A percentile compares a stretch with the other conserved stretches of the same genome.
phyloP scores from a whole-genome alignment of 1,140 invertebrate species.

The Uloborus diversus region DNA sequence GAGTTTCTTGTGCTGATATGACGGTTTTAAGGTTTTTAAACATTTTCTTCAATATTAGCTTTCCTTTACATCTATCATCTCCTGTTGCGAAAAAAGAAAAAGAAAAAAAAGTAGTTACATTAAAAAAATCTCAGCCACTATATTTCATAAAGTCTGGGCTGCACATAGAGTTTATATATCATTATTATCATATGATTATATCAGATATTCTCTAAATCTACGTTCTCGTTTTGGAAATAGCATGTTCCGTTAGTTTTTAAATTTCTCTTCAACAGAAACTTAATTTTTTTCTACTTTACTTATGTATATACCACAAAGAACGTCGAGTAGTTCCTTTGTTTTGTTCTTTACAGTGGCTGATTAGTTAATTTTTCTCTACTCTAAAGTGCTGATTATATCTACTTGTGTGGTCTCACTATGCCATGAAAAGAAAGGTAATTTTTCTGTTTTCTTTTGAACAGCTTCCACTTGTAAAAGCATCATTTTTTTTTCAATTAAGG shows the following conservation, averaged over 20 bases:
- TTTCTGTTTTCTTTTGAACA: slow-evolving; percentile 40
- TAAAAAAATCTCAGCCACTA: slow-evolving; percentile 40
- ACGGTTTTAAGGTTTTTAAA: slow-evolving; percentile 50
- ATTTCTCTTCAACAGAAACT: slow-evolving; percentile 34
- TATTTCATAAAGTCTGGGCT: slow-evolving; percentile 36
- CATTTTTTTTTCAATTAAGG: slow-evolving; percentile 33
- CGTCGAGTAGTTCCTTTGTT: slow-evolving; percentile 43
- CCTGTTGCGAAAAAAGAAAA: slow-evolving; percentile 26
- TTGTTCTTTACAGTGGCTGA: slow-evolving; percentile 54
- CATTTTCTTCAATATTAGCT: slow-evolving; percentile 20
- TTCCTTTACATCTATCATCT: slow-evolving; percentile 32
- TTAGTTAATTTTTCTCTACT: slow-evolving; percentile 33
- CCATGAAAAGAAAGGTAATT: slow-evolving; percentile 53
- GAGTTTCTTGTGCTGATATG: slow-evolving; percentile 57
- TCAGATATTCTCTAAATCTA: slow-evolving; percentile 56
- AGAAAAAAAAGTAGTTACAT: slow-evolving; percentile 44
- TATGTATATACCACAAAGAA: slow-evolving; percentile 46
- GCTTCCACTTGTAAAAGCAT: slow-evolving; percentile 30
- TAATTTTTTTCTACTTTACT: slow-evolving; percentile 37
- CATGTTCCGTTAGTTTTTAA: slow-evolving; percentile 39
- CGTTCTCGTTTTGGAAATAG: slow-evolving; percentile 50
- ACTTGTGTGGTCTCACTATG: slow-evolving; percentile 55
- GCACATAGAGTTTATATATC: slow-evolving; percentile 15
- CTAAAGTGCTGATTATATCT: slow-evolving; percentile 48
- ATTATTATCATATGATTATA: slow-evolving; percentile 41